Evolutionary conservation across 64 coral and sea anemone species (phyloP), one percentile per base, ranked within the genome.

Genomic region (Pachyseris speciosa): DNA sequence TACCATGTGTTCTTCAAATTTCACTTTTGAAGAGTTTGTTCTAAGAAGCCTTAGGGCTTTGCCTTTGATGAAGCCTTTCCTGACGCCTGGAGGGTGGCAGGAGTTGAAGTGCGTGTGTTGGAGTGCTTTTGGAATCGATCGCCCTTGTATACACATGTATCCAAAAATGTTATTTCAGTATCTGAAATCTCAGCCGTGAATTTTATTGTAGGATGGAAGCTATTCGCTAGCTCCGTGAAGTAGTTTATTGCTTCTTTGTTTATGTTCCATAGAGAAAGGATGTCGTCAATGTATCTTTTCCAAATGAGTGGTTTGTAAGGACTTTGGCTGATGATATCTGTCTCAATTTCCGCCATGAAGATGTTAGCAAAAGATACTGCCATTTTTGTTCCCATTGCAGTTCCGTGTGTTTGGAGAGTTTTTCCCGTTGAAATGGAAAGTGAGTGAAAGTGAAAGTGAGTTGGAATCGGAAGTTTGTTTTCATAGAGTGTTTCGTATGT

Each of bases 311-410:
- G 76, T 51, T 80, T 80, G 27, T 80, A 30, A 30, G 76, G 76
- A 28, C 20, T 80, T 31, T 32, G 32, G 38, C 5, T 36, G 22
- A 80, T 37, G 7, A 80, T 32, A 16, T 51, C 16, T 53, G 37
- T 57, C 48, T 51, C 76, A 47, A 51, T 41, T 31, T 28, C 20
- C 30, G 48, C 38, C 76, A 80, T 80, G 50, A n/a, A 80, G 37
- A 80, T 80, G 9, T n/a, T 36, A 51, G 76, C 40, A 80, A 80
- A 80, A 41, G 76, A 50, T 51, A 80, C 76, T 22, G 37, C 76
- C 76, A 80, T 80, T 42, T 57, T 55, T n/a, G 76, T 80, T 19
- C 76, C 76, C 76, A 55, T 80, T 47, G 45, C 45, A 41, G 47
- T 51, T 37, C 42, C 76, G 76, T 80, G 67, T 40, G 67, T 70